Evolutionary conservation across 2,888 invertebrate species (phyloP), one percentile per base, ranked within the genome.

Genomic region (Noctua janthe): DNA sequence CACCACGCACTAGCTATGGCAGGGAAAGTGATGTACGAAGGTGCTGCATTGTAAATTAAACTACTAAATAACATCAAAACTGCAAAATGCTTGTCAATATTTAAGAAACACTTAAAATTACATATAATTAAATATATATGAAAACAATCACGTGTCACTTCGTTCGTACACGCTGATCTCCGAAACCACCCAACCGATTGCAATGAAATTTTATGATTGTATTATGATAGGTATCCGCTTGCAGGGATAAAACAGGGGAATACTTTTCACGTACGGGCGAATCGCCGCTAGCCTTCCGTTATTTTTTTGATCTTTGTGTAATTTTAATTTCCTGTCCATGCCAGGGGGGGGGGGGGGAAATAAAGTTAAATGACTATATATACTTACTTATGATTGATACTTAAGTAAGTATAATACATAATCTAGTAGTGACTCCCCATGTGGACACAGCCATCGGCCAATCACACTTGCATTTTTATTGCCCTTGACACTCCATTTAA

Each of bases 401-500:
- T 56, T 23, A 47, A 2, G 2, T 64, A 11, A 1, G 49, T 20
- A 23, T 49, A 49, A 69, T n/a, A 43, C 69, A 39, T 29, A 17
- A 71, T 23, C 29, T 4, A 56, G 20, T 29, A 71, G 29, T 43
- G 39, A 15, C 20, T 67, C 39, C 20, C 39, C 13, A 51, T 71
- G 83, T 77, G 56, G 43, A 83, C 56, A 20, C 67, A 59, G 71
- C 66, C 59, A 51, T 17, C n/a, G 23, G 67, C n/a, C 84, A 64
- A 51, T 70, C 54, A 73, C 54, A 78, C 83, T 81, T 82, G 71
- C 56, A 49, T 72, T 73, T 39, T 70, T 64, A 82, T 84, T 84
- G 69, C 7, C 82, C 82, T 78, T 82, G 82, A 84, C 84, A 70
- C 56, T 73, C 0, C 49, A 84, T 82, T 82, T 73, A 56, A 62